Evolutionary conservation across 2,888 invertebrate species (phyloP).

Genomic region (Apamea epomidion): DNA sequence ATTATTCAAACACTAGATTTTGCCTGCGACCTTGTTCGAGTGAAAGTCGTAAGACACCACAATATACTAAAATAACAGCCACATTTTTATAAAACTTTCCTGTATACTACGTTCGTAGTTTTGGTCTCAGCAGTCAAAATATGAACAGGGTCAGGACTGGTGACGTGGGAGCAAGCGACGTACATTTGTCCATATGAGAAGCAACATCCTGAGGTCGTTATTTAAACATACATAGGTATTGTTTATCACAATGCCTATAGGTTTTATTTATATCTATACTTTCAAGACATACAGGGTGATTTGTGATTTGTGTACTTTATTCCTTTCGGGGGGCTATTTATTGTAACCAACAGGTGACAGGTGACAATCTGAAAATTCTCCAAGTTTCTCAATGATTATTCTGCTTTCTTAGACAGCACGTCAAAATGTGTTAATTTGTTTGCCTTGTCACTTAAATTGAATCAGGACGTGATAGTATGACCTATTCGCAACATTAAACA

Average conservation of each 20-base stretch:
- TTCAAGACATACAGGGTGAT: not conserved
- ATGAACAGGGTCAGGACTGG: not conserved
- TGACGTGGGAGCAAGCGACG: not conserved
- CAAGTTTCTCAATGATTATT: not conserved
- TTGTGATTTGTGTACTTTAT: not conserved
- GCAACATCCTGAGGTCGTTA: not conserved
- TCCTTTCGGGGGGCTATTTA: not conserved
- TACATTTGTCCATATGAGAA: not conserved
- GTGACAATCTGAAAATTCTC: not conserved
- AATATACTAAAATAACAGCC: not conserved
- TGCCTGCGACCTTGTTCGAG: not conserved
- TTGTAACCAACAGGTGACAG: not conserved
- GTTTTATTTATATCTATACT: not conserved
- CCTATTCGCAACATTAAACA: not conserved
- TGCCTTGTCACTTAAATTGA: not conserved
- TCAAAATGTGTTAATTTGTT: not conserved
- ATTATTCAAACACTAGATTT: not conserved
- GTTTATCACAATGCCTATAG: not conserved
- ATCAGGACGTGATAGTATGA: no score
- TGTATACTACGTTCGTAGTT: not conserved
- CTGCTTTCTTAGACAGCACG: not conserved
- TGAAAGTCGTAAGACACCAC: not conserved
- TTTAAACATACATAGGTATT: not conserved
- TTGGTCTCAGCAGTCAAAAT: not conserved
- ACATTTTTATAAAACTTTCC: not conserved